Conservation (phyloP, 2,888 invertebrate species). For the Dryococelus australis region DNA sequence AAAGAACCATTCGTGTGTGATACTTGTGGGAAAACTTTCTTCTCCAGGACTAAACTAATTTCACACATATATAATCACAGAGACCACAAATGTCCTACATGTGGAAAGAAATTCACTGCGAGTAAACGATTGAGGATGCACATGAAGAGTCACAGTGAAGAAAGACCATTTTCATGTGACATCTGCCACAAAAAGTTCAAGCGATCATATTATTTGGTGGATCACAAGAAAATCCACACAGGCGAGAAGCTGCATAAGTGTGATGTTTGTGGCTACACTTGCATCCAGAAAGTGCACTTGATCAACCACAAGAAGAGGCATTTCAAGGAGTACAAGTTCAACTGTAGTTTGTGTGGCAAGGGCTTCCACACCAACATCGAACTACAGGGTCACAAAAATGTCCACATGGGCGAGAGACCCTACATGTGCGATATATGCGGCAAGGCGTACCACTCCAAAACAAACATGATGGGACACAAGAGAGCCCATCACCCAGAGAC, state of each 20-base stretch:
- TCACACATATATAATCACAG: slow-evolving; percentile 57
- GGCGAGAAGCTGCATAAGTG: slow-evolving; percentile 58
- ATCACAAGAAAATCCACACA: slow-evolving; percentile 58
- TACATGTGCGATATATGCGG: slow-evolving; percentile 58
- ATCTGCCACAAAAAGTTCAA: slow-evolving; percentile 64
- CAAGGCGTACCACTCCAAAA: slow-evolving; percentile 63
- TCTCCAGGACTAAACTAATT: slow-evolving; percentile 59
- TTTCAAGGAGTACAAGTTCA: slow-evolving; percentile 37
- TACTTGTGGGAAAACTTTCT: slow-evolving; percentile 51
- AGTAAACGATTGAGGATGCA: slow-evolving; percentile 56
- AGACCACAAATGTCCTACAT: slow-evolving; percentile 34
- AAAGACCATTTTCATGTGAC: slow-evolving; percentile 58
- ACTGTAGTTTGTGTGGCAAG: slow-evolving; percentile 40
- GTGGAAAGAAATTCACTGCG: slow-evolving; percentile 34
- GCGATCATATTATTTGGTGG: slow-evolving; percentile 52
- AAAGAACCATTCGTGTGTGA: slow-evolving; percentile 50
- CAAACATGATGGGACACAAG: slow-evolving; percentile 62
- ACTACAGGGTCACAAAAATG: slow-evolving; percentile 36
- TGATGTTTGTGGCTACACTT: slow-evolving; percentile 52
- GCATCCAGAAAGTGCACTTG: slow-evolving; percentile 40
- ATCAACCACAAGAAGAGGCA: slow-evolving; percentile 40
- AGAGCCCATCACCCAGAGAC: slow-evolving; percentile 56
- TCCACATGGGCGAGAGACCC: slow-evolving; percentile 56
- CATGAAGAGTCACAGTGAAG: slow-evolving; percentile 52
- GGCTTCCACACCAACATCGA: slow-evolving; percentile 40